Percentiles rank a stretch among this genome's conserved stretches.
These are phyloP conservation scores for Venustaconcha ellipsiformis DNA, from an alignment of 1,140 invertebrate species.

Conservation along the genomic window DNA sequence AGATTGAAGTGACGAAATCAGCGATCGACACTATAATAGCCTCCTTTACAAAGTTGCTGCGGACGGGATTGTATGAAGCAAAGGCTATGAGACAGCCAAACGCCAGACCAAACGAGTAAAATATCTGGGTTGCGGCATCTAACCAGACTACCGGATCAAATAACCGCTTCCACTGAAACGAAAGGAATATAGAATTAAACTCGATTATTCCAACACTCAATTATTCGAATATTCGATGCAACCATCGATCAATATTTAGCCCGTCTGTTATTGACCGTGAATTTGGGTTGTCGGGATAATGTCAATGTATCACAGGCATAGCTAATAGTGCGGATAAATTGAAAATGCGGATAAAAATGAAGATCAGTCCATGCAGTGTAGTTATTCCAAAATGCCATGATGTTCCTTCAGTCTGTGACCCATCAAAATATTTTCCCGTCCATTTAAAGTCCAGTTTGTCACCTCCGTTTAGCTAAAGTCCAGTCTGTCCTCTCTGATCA, in stretches of 20 bases:
- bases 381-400: no score
- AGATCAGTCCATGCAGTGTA: no score
- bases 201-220: background rate
- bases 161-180: constrained; percentile 48
- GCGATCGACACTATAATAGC: constrained; percentile 49
- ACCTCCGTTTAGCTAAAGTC: no score
- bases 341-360: no score
- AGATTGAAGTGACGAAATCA: constrained; percentile 57
- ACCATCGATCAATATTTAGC: background rate
- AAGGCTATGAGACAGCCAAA: constrained; percentile 75
- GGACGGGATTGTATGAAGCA: constrained; percentile 78
- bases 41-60: constrained; percentile 52
- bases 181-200: background rate
- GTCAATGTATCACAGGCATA: no score
- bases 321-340: no score
- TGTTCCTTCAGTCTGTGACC: no score
- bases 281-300: no score
- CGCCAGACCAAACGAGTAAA: constrained; percentile 86
- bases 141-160: constrained; percentile 75
- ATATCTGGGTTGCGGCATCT: constrained; percentile 89
- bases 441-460: no score
- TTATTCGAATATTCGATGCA: background rate
- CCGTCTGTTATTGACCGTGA: background rate
- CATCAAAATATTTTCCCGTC: no score
- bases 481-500: no score